Conservation (phyloP, 2,797 vertebrate species). For the Enteromius argenteus region DNA sequence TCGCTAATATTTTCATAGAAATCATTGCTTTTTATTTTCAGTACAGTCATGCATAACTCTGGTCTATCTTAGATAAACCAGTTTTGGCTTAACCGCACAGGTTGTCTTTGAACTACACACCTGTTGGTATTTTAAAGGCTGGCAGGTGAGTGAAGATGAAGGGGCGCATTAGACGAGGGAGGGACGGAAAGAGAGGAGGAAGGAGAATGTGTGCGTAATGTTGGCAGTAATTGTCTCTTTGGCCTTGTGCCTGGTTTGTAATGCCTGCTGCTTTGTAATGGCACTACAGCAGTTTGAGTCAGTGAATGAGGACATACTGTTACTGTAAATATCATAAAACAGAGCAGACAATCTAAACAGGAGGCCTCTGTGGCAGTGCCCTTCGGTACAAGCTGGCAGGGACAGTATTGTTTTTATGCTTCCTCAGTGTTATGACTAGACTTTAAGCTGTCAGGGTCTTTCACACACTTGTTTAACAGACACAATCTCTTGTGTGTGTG, state of each 20-base stretch:
- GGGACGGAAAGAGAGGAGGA: conserved; percentile 3
- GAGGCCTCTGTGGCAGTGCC: background rate
- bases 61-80: conserved; percentile 33
- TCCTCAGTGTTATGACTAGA: conserved; percentile 57
- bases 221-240: conserved; percentile 20
- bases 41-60: conserved; percentile 16
- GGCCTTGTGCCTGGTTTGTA: conserved; percentile 42
- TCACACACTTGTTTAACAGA: conserved; percentile 14
- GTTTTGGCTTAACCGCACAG: conserved; percentile 3
- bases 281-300: conserved; percentile 5
- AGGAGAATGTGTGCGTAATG: background rate
- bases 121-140: conserved; percentile 13
- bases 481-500: background rate
- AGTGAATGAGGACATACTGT: conserved; percentile 30
- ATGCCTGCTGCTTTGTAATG: conserved; percentile 11
- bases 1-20: background rate
- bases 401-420: conserved; percentile 21
- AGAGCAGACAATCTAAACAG: background rate
- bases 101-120: conserved; percentile 45
- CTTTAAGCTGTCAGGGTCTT: conserved; percentile 52
- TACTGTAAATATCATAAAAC: conserved; percentile 47
- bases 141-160: conserved; percentile 25
- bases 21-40: background rate
- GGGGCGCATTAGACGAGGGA: background rate
- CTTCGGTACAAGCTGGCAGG: conserved; percentile 17